Conservation (phyloP, 2,797 vertebrate species). For the Sciaenops ocellatus region DNA sequence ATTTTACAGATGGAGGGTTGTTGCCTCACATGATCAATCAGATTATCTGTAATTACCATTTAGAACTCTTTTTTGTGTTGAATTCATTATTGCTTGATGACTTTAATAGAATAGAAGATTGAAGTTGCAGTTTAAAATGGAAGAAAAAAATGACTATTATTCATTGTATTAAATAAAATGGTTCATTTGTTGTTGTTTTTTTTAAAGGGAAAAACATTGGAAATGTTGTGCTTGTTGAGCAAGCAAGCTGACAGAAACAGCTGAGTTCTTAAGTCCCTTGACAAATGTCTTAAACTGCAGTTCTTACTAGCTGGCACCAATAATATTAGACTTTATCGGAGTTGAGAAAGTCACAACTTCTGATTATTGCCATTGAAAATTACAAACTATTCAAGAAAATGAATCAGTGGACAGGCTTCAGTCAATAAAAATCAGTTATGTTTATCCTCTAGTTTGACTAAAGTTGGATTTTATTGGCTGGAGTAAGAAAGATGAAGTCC, state of each 20-base stretch:
- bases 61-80: neutral
- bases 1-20: slow-evolving; percentile 22
- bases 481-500: neutral
- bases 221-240: neutral
- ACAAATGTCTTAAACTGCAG: neutral
- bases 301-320: neutral
- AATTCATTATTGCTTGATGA: neutral
- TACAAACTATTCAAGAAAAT: neutral
- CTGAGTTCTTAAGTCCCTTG: too few species aligned
- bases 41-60: slow-evolving; percentile 38
- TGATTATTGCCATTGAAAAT: neutral
- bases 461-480: neutral
- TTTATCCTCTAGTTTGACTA: neutral
- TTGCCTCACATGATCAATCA: slow-evolving; percentile 11
- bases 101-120: neutral
- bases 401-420: too few species aligned
- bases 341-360: neutral
- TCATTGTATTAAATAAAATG: neutral
- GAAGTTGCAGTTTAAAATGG: neutral
- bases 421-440: neutral
- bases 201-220: too few species aligned
- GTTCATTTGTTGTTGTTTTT: neutral
- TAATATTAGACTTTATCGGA: neutral
- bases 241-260: neutral
- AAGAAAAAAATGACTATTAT: neutral